Conservation (phyloP, 2,888 invertebrate species). For the Agrypnus murinus region DNA sequence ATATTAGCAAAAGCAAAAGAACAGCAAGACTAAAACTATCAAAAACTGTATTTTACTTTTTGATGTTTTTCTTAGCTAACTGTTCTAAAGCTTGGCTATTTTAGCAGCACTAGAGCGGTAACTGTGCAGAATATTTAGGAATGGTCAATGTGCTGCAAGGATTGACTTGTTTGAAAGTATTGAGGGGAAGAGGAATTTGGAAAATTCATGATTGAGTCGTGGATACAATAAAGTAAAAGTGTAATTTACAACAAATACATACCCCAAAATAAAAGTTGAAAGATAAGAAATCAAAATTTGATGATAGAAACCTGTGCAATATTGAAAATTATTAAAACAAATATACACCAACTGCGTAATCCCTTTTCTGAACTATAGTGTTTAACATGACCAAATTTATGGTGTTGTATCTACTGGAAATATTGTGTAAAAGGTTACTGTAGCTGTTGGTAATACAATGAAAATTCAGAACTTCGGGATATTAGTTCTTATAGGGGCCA, state of each 20-base stretch:
- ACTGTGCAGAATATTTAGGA: not conserved
- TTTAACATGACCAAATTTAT: no score
- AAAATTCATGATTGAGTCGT: slow-evolving; percentile 20
- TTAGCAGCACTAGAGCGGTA: not conserved
- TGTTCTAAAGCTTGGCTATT: not conserved
- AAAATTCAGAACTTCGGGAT: no score
- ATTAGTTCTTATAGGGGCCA: no score
- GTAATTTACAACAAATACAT: slow-evolving; percentile 39
- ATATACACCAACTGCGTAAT: not conserved
- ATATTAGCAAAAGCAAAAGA: not conserved
- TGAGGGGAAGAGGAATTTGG: slow-evolving; percentile 40
- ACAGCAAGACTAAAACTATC: not conserved
- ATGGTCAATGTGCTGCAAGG: not conserved
- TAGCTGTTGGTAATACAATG: not conserved
- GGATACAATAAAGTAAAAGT: slow-evolving; percentile 31
- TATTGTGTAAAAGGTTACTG: not conserved
- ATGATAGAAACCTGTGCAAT: slow-evolving; percentile 28
- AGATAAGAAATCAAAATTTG: slow-evolving; percentile 33
- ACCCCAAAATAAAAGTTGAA: slow-evolving; percentile 36
- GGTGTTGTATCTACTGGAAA: not conserved
- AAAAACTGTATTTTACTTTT: not conserved
- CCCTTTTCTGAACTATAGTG: no score
- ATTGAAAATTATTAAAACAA: slow-evolving; percentile 11
- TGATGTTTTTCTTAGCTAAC: not conserved
- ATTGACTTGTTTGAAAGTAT: slow-evolving; percentile 13